Conservation (phyloP, 2,888 invertebrate genomes). For the Oegoconia quadripuncta region DNA sequence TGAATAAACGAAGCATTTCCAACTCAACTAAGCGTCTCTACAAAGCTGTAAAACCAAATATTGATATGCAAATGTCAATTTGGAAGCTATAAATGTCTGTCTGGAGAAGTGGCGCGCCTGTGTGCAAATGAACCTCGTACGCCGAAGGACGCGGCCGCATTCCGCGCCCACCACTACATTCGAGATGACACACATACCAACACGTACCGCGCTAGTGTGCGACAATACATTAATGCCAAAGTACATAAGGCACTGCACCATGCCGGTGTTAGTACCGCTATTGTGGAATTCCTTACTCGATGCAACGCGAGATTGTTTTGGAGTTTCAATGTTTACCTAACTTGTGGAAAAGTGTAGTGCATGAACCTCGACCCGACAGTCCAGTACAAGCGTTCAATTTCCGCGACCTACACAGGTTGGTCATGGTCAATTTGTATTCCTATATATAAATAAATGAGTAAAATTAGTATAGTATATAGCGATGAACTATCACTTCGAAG, state of each 20-base stretch:
- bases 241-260: conserved; percentile 55
- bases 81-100: conserved; percentile 60
- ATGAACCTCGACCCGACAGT: too few species aligned
- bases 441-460: too few species aligned
- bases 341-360: too few species aligned
- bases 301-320: conserved; percentile 49
- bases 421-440: too few species aligned
- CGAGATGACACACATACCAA: conserved; percentile 68
- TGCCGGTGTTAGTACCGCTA: conserved; percentile 44
- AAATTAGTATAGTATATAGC: too few species aligned
- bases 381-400: too few species aligned
- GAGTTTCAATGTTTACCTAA: conserved; percentile 9
- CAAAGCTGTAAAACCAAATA: conserved; percentile 26
- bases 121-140: conserved; percentile 73
- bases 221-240: conserved; percentile 45
- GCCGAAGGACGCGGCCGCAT: conserved; percentile 78
- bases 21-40: neutral
- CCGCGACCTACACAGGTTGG: too few species aligned
- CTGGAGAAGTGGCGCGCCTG: conserved; percentile 54
- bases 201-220: conserved; percentile 42
- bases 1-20: neutral
- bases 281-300: conserved; percentile 58
- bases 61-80: conserved; percentile 55
- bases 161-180: conserved; percentile 62
- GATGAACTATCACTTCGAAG: too few species aligned